phyloP scores from a whole-genome alignment of 1,140 invertebrate species.

The Dinoponera quadriceps region DNA sequence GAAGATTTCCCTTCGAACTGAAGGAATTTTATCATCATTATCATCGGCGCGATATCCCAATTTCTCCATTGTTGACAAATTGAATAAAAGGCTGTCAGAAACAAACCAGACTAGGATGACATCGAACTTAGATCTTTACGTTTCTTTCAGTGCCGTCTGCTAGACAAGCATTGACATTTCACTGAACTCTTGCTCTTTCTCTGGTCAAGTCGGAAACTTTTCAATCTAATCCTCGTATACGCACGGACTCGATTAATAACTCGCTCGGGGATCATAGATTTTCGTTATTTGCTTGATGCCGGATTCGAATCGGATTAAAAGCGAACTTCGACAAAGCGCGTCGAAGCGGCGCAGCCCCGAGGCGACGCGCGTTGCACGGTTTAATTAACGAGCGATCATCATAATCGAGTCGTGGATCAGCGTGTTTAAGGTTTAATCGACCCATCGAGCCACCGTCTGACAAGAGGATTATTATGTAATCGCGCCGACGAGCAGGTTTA shows the following conservation, averaged over 20 bases:
- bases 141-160: no score
- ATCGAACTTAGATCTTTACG: no score
- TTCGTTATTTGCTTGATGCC: slow-evolving; percentile 10
- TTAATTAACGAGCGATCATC: slow-evolving; percentile 59
- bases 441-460: slow-evolving; percentile 49
- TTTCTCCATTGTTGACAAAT: no score
- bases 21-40: no score
- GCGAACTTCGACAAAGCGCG: slow-evolving; percentile 35
- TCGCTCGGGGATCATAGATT: neutral
- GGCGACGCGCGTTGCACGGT: slow-evolving; percentile 24
- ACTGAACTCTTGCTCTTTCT: no score
- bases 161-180: no score
- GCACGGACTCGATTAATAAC: neutral
- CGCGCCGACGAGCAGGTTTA: slow-evolving; percentile 56
- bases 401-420: slow-evolving; percentile 54
- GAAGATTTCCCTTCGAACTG: no score
- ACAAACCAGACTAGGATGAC: no score
- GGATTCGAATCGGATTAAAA: slow-evolving; percentile 54
- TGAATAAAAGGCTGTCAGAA: no score
- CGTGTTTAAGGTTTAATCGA: slow-evolving; percentile 62
- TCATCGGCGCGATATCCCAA: no score
- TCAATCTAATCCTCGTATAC: no score
- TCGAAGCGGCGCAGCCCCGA: neutral
- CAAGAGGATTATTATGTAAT: slow-evolving; percentile 59
- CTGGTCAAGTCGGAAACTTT: no score